Conservation (phyloP, 2,888 invertebrate genomes). For the Tholera decimalis region DNA sequence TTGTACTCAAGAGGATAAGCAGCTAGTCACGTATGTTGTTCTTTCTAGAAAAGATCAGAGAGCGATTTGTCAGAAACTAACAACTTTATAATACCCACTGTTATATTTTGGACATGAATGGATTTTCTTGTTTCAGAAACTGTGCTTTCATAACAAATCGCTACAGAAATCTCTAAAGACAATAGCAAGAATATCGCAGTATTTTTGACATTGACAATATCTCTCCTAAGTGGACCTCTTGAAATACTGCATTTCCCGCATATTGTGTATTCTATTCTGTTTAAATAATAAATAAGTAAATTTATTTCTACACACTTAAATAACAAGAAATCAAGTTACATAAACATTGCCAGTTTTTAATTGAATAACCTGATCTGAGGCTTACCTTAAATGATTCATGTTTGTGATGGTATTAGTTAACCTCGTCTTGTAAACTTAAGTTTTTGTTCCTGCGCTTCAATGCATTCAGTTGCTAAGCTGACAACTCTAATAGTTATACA, state of each 20-base stretch:
- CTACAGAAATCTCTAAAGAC: conserved; percentile 22
- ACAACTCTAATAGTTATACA: conserved; percentile 34
- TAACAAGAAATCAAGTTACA: conserved; percentile 1
- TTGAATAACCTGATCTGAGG: neutral
- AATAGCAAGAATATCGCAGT: conserved; percentile 3
- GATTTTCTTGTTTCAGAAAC: conserved; percentile 3
- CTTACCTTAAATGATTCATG: conserved; percentile 20
- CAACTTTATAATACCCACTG: neutral
- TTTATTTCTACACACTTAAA: conserved; percentile 8
- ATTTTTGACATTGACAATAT: neutral
- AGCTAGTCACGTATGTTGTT: conserved; percentile 23
- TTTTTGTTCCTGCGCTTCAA: neutral
- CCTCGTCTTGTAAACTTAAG: conserved; percentile 13
- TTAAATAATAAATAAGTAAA: neutral
- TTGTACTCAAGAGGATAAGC: conserved; percentile 24
- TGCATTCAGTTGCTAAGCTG: conserved; percentile 29
- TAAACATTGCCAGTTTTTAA: conserved; percentile 19
- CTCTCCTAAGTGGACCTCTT: no score
- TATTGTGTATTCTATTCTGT: no score
- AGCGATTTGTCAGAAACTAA: conserved; percentile 4
- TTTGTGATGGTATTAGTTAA: conserved; percentile 27
- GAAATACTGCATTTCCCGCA: no score
- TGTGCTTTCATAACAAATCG: conserved; percentile 10
- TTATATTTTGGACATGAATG: neutral
- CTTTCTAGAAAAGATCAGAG: neutral